Base-by-base conservation (phyloP, 2,888 invertebrate genomes). In the Cynaeus angustus region DNA sequence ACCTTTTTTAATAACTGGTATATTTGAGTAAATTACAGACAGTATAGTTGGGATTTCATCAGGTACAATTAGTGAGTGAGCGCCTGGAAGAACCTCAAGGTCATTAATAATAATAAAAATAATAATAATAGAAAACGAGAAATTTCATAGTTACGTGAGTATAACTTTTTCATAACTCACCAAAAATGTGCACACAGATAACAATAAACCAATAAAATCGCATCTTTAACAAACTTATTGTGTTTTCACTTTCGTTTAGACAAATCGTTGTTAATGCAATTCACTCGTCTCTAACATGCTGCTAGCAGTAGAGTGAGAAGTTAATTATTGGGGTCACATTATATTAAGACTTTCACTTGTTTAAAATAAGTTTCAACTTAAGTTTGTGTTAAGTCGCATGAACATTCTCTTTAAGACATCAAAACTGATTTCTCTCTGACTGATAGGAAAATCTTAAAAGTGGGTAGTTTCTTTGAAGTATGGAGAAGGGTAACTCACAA, bases 1-100 rank as follows among this genome's bases (percentile, higher is more conserved):
- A 56, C 94, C 95, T 90, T 94, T 95, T 80, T 93, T 93, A 7
- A 95, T 90, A 0, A 93, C 94, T 3, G 95, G 94, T 71, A 95
- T 93, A 78, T 94, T 94, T 6, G 94, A 93, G 83, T 94, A 95
- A 0, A 94, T 90, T 2, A 95, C 87, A 0, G 94, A 94, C 5
- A 95, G 85, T 28, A 94, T 81, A 0, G 94, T 93, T 0, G 94
- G 94, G 55, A 95, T 76, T 83, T 95, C 94, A 79, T 94, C 92
- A 0, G 95, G 94, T 28, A 95, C 89, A 75, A 95, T 91, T 13
- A 94, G 85, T 0, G 89, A 86, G 55, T 86, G 84, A 0, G 85
- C 84, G 46, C 82, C 90, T 91, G 86, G 52, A 88, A 89, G 9
- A 33, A 37, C 9, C 14, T 58, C 13, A 48, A 50, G 12, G 28